phyloP scores from a whole-genome alignment of 1,140 invertebrate species.

The Apis cerana region DNA sequence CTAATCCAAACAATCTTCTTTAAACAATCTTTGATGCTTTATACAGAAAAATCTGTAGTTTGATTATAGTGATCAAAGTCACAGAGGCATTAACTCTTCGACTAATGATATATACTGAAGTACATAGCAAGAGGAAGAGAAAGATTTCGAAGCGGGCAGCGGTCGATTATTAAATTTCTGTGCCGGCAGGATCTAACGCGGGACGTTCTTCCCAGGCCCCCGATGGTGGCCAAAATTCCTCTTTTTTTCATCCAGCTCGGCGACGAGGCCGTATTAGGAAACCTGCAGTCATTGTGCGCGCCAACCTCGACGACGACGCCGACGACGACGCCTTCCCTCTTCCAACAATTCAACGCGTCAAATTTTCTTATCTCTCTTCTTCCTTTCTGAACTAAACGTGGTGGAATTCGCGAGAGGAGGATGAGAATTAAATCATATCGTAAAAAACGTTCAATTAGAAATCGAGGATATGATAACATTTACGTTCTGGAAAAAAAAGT shows the following conservation, averaged over 20 bases:
- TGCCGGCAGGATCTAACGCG: conserved; percentile 28
- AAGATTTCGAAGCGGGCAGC: neutral
- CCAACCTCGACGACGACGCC: conserved; percentile 48
- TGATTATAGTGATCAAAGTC: no score
- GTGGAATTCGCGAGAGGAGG: neutral
- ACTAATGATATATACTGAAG: no score
- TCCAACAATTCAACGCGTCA: neutral
- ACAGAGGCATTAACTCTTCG: no score
- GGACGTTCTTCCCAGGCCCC: conserved; percentile 45
- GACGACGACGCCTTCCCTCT: conserved; percentile 19
- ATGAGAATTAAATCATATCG: neutral
- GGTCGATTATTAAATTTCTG: conserved; percentile 53
- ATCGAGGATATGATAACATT: no score
- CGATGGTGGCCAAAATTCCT: conserved; percentile 67
- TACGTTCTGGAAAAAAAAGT: no score
- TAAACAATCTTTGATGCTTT: no score
- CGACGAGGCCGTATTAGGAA: conserved; percentile 75
- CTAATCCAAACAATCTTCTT: no score
- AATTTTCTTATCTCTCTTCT: neutral
- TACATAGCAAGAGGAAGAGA: neutral
- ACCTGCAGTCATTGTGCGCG: conserved; percentile 75
- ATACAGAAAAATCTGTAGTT: no score
- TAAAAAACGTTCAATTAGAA: no score
- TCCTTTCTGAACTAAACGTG: no score
- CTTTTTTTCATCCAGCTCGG: conserved; percentile 61